These are phyloP conservation scores for Oreohelix idahoensis DNA, from an alignment of 1,140 invertebrate genomes.

Conservation along the genomic window DNA sequence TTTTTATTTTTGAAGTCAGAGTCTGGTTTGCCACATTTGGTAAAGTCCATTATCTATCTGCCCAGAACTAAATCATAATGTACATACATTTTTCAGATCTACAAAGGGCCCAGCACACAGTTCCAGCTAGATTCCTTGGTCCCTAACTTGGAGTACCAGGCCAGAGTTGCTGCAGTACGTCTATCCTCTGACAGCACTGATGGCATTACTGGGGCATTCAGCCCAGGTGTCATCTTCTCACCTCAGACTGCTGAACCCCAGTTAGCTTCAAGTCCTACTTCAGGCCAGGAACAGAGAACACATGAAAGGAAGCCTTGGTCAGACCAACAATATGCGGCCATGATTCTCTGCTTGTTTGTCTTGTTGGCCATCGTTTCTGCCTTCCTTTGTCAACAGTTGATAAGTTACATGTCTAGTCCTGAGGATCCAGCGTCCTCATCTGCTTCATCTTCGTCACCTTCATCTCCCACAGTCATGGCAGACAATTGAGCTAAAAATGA, in stretches of 20 bases:
- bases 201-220: slow-evolving; percentile 80
- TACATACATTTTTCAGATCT: slow-evolving; percentile 76
- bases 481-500: neutral
- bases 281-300: slow-evolving; percentile 23
- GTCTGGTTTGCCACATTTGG: too few species aligned
- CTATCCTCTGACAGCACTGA: slow-evolving; percentile 69
- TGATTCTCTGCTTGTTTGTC: slow-evolving; percentile 78
- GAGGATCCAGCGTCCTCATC: neutral
- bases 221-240: slow-evolving; percentile 77
- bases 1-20: too few species aligned
- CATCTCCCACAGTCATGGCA: slow-evolving; percentile 9
- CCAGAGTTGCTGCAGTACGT: slow-evolving; percentile 83
- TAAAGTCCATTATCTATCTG: too few species aligned
- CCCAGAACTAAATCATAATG: neutral
- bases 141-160: slow-evolving; percentile 81
- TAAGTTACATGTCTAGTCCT: slow-evolving; percentile 55
- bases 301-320: slow-evolving; percentile 75
- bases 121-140: slow-evolving; percentile 80
- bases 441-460: neutral
- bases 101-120: slow-evolving; percentile 80
- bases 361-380: slow-evolving; percentile 80
- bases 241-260: slow-evolving; percentile 69
- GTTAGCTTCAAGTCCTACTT: slow-evolving; percentile 33
- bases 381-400: slow-evolving; percentile 76
- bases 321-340: slow-evolving; percentile 79